A percentile compares a stretch with the other conserved stretches of the same genome.
phyloP scores from a whole-genome alignment of 1,140 invertebrate species.

The Centruroides sculpturatus region DNA sequence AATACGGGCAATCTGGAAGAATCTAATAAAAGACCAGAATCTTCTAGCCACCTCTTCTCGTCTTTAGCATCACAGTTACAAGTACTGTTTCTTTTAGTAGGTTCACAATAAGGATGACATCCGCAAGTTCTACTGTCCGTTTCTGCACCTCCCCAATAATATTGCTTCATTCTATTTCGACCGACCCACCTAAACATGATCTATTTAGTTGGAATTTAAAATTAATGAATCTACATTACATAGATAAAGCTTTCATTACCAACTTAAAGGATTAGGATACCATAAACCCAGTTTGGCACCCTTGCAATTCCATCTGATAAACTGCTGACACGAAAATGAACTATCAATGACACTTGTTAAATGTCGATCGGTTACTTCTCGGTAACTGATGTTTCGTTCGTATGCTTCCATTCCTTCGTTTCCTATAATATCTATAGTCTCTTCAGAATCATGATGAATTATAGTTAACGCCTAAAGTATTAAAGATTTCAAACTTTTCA shows the following conservation, averaged over 20 bases:
- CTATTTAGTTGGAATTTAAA: no score
- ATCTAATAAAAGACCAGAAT: slow-evolving; percentile 20
- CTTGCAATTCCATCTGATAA: slow-evolving; percentile 20
- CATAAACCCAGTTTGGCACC: slow-evolving; percentile 21
- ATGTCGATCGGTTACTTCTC: slow-evolving; percentile 1
- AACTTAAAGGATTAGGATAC: slow-evolving; percentile 17
- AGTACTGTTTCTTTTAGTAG: slow-evolving; percentile 16
- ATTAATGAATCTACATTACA: no score
- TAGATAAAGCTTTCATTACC: slow-evolving; percentile 2
- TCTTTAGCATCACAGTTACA: slow-evolving; percentile 22
- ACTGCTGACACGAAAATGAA: slow-evolving; percentile 22
- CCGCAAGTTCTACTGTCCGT: slow-evolving; percentile 20
- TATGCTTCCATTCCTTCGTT: slow-evolving; percentile 19
- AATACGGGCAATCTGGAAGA: slow-evolving; percentile 18
- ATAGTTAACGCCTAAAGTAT: slow-evolving; percentile 16
- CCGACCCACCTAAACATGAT: slow-evolving; percentile 17
- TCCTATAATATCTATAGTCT: slow-evolving; percentile 10
- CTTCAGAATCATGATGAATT: slow-evolving; percentile 20
- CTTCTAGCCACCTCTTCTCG: slow-evolving; percentile 18
- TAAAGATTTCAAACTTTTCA: no score
- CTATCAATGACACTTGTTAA: slow-evolving; percentile 18
- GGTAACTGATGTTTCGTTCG: slow-evolving; percentile 16
- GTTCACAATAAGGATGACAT: slow-evolving; percentile 20
- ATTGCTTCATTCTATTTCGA: slow-evolving; percentile 18
- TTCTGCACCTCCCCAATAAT: slow-evolving; percentile 22